Evolutionary conservation across 2,888 invertebrate genomes (phyloP), one percentile per base, ranked within the genome.

Genomic region (Luperina nickerlii): DNA sequence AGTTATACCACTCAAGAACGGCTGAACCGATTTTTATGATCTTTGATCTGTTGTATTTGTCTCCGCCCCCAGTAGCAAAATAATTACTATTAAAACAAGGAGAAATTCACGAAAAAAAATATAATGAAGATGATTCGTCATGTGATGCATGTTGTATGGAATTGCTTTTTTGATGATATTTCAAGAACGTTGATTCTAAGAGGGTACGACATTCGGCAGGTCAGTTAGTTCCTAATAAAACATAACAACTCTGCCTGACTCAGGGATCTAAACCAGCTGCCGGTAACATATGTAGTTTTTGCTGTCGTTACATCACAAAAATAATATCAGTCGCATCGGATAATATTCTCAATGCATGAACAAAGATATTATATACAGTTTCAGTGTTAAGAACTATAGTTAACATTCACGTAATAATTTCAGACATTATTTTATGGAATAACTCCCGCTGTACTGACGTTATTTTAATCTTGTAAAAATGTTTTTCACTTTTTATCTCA

Each of bases 391-490:
- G 48, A 80, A 81, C 45, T 62, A 45, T 62, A 48, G 51, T 38
- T 38, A 27, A 68, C 51, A 62, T 68, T 79, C 65, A 57, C 7
- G n/a, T 62, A 32, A 38, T 67, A 54, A 67, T 69, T 48, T 60
- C 54, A 81, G n/a, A 72, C 38, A 83, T 82, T 82, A 82, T 86
- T 72, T 86, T 72, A 54, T 76, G 48, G 60, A 82, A 83, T 74
- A 86, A 69, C 86, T 65, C 60, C 57, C 54, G 60, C 60, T 18
- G 86, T 32, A 32, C 74, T 45, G 57, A 15, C 60, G 86, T 62
- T 86, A 45, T 73, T 83, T 83, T 86, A 83, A 83, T 83, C 83
- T 83, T 45, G 68, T 86, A 82, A 82, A 83, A 83, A 83, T 83
- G 72, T 77, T 86, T 86, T 86, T 66, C 63, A 65, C 45, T 77